Base-by-base conservation (phyloP, 1,140 invertebrate species). In the Penaeus vannamei region DNA sequence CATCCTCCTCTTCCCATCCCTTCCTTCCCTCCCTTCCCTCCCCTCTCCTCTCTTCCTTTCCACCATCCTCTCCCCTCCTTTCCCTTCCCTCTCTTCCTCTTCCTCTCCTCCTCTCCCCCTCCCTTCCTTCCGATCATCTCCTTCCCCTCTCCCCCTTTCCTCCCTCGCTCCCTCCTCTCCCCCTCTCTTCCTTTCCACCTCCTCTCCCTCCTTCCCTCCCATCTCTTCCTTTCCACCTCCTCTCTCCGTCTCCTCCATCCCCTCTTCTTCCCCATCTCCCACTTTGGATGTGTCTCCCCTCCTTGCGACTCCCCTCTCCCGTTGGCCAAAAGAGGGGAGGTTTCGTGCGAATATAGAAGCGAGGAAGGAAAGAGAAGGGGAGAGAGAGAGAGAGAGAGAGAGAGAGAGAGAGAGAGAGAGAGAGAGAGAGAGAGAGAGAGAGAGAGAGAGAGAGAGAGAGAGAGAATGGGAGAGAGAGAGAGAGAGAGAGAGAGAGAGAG, bases 201-300 rank as follows among this genome's bases (percentile, higher is more conserved):
- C 46, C 17, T 32, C 17, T 29, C 8, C 29, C 23, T 12, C 22
- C 29, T 5, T 32, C 26, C 61, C 36, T 20, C 23, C 82, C 2
- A 10, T 36, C 61, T 7, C 53, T 36, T 36, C 29, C 32, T 23
- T 19, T 61, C 83, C 26, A 22, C 46, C 36, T 42, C 20, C 36
- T 81, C 79, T 80, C 23, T 36, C 29, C 8, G 29, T 80, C 77
- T n/a, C n/a, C n/a, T n/a, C n/a, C n/a, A n/a, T n/a, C 53, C 79
- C 53, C 79, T 81, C 77, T 80, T 42, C 46, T 42, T 80, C 77
- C 46, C 23, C 46, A 29, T 29, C 20, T 42, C 77, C 53, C 26
- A 46, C 77, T 80, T 2, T 80, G 32, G 36, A 29, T 80, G 32
- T 80, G 32, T 17, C 7, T 76, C 1, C 12, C n/a, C 1, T 26